A percentile compares a stretch with the other conserved stretches of the same genome.
Conservation (phyloP, 2,888 invertebrate genomes). For the Hoplodrina ambigua region DNA sequence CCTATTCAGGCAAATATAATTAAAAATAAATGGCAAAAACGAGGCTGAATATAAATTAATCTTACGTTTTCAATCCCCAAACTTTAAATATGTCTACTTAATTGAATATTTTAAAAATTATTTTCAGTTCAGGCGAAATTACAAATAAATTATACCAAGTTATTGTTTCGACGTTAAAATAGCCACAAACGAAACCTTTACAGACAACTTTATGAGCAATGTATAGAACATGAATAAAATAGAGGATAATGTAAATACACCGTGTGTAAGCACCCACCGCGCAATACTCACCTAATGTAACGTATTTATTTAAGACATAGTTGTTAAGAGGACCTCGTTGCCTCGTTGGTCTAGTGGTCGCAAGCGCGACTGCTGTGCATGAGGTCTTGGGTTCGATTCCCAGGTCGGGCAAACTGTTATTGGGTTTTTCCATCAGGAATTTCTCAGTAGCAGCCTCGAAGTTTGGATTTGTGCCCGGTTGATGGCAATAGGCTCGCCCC, state of each 20-base stretch:
- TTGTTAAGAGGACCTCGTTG: conserved; percentile 37
- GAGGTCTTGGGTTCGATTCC: no score
- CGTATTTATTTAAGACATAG: conserved; percentile 67
- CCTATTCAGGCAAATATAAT: neutral
- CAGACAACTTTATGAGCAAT: conserved; percentile 27
- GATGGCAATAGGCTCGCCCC: no score
- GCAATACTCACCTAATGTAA: conserved; percentile 74
- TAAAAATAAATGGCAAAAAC: conserved; percentile 15
- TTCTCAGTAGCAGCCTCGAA: no score
- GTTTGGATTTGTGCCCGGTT: no score
- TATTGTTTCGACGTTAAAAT: neutral
- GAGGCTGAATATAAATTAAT: conserved; percentile 41
- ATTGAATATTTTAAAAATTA: neutral
- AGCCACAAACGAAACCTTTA: conserved; percentile 11
- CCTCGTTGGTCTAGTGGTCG: no score
- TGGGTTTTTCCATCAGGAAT: no score
- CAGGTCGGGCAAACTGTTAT: no score
- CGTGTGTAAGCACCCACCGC: conserved; percentile 81
- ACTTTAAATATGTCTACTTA: neutral
- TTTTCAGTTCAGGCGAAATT: neutral
- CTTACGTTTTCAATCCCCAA: neutral
- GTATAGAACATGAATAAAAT: conserved; percentile 44
- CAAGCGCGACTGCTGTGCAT: no score
- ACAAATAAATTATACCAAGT: conserved; percentile 6
- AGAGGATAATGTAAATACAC: conserved; percentile 67